phyloP scores from a whole-genome alignment of 2,888 invertebrate species.

The Theristus sp. region DNA sequence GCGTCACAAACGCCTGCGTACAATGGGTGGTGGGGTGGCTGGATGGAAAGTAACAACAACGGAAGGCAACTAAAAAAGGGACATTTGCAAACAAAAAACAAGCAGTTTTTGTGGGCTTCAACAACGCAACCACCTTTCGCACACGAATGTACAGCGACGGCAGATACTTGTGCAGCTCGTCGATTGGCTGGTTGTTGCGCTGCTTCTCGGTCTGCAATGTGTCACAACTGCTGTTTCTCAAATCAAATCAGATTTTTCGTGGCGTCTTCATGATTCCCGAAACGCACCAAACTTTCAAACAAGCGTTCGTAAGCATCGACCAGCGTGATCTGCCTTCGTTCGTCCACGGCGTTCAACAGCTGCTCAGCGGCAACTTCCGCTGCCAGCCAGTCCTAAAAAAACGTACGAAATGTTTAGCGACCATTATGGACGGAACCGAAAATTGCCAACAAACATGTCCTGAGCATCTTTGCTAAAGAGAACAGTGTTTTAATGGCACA shows the following conservation, averaged over 20 bases:
- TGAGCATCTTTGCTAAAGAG: too few species aligned
- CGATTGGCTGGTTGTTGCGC: too few species aligned
- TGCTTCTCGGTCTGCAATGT: background rate
- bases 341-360: background rate
- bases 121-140: background rate
- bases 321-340: background rate
- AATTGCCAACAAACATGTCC: too few species aligned
- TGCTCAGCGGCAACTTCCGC: background rate
- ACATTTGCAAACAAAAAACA: background rate
- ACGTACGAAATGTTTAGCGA: too few species aligned
- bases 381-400: too few species aligned
- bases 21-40: background rate
- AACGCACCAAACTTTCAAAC: background rate
- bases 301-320: background rate
- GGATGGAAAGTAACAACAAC: background rate
- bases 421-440: too few species aligned
- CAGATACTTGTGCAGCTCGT: too few species aligned
- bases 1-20: slow-evolving; percentile 13
- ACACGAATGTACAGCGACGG: background rate
- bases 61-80: background rate
- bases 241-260: background rate
- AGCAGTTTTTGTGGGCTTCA: background rate
- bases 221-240: background rate
- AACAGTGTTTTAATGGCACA: too few species aligned
- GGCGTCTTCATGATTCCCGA: background rate